Base-by-base conservation (phyloP, 2,797 vertebrate genomes). In the Antrozous pallidus region DNA sequence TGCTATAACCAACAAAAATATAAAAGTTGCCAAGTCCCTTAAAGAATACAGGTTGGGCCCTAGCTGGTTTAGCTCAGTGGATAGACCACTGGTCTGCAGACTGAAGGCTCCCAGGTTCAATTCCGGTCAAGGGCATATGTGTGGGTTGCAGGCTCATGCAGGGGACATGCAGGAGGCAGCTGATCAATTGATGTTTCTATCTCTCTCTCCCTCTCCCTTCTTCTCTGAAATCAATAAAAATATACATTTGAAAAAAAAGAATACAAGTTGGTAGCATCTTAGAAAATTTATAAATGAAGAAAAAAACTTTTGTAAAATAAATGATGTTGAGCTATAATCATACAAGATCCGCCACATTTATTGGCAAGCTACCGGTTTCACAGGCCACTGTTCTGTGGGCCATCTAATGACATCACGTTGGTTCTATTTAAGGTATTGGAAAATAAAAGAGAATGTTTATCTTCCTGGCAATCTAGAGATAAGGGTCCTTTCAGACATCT, bases 401-500 rank as follows among this genome's bases (percentile, higher is more conserved):
- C 42, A 94, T 70, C 61, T 80, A 54, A 10, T 70, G 26, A 75
- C 10, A 86, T 63, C 61, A 82, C 33, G 16, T 47, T 94, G 84
- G 45, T 65, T 91, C 73, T 87, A 91, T 56, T 73, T 93, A 88
- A 73, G 24, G 54, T 82, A 65, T 1, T 61, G 54, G 56, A 90
- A 82, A 94, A 51, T 84, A 67, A 83, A 73, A 67, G 54, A 91
- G 24, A 78, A 79, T 54, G 40, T 20, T 81, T 89, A 84, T 92
- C 58, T 89, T 89, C 31, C 33, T 61, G 58, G 71, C 49, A 77
- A 79, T 80, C 77, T 61, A 88, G 54, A 87, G 70, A 71, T 6
- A 90, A 20, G 6, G 2, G 20, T 67, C 33, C 54, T 90, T 88
- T 88, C 71, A 31, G 56, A 83, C 49, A 84, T 36, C 47, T 78